Conservation (phyloP, 2,113 vertebrate genomes). For the Empidonax alnorum region DNA sequence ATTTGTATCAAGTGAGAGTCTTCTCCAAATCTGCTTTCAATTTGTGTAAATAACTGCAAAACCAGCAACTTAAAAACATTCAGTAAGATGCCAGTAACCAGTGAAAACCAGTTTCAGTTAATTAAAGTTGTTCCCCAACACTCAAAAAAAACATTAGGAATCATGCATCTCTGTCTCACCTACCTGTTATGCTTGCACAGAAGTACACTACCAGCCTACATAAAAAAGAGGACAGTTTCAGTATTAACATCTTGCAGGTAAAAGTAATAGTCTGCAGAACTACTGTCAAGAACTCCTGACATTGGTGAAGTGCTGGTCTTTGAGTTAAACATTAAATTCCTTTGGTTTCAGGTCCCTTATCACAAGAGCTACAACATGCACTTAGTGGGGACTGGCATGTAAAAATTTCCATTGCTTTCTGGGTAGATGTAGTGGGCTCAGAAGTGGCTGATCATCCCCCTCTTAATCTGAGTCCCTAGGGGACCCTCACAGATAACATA, state of each 20-base stretch:
- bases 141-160: neutral
- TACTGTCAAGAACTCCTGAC: neutral
- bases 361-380: neutral
- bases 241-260: neutral
- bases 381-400: neutral
- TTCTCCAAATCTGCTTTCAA: neutral
- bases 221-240: neutral
- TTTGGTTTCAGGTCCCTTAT: neutral
- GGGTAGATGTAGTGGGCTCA: neutral
- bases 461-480: neutral
- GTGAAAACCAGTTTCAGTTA: neutral
- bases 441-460: neutral
- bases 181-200: neutral
- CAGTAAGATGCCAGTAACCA: neutral
- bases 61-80: neutral
- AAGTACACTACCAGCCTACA: neutral
- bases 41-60: neutral
- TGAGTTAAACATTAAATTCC: neutral
- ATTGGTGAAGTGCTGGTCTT: neutral
- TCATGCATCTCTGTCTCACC: conserved; percentile 1
- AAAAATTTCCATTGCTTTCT: neutral
- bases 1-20: neutral
- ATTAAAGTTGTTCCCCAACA: neutral
- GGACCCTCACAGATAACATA: neutral
- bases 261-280: neutral